These are phyloP conservation scores for Semnornis frantzii DNA, from an alignment of 2,113 vertebrate genomes.

Conservation along the genomic window DNA sequence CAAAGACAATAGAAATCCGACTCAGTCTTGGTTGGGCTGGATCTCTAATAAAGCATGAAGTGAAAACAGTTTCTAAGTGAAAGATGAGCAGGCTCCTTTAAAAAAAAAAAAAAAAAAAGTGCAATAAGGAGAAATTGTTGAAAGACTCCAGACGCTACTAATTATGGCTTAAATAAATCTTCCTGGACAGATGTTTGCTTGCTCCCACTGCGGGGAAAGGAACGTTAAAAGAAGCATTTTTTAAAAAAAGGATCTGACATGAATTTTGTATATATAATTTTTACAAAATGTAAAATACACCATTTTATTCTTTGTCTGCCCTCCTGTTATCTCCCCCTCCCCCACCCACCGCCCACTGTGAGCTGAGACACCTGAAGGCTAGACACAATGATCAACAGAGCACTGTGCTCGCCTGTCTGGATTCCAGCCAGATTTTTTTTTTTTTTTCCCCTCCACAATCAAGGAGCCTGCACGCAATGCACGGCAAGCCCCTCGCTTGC, in stretches of 20 bases:
- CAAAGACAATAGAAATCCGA: conserved; percentile 69
- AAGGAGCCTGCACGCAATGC: conserved; percentile 81
- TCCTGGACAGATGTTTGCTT: conserved; percentile 78
- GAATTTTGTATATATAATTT: conserved; percentile 44
- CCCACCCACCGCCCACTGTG: conserved; percentile 85
- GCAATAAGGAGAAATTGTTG: conserved; percentile 80
- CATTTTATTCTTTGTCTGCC: conserved; percentile 90
- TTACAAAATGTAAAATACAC: conserved; percentile 65
- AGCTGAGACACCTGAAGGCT: conserved; percentile 94
- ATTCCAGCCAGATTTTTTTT: conserved; percentile 79
- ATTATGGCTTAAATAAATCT: conserved; percentile 91
- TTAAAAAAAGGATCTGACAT: conserved; percentile 69
- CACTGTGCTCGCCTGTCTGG: conserved; percentile 87
- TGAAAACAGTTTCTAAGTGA: conserved; percentile 64
- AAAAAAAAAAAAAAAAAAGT: conserved; percentile 32
- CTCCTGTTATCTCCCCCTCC: conserved; percentile 84
- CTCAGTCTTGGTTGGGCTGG: conserved; percentile 12
- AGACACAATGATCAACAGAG: conserved; percentile 96
- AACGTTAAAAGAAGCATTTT: conserved; percentile 82
- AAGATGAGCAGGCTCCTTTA: conserved; percentile 44
- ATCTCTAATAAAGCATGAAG: conserved; percentile 57
- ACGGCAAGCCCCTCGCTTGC: conserved; percentile 76
- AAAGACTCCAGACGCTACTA: conserved; percentile 93
- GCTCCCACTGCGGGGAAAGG: conserved; percentile 72
- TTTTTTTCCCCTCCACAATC: conserved; percentile 74